These are phyloP conservation scores for Desmodus rotundus DNA, from an alignment of 2,113 vertebrate species.

Conservation along the genomic window DNA sequence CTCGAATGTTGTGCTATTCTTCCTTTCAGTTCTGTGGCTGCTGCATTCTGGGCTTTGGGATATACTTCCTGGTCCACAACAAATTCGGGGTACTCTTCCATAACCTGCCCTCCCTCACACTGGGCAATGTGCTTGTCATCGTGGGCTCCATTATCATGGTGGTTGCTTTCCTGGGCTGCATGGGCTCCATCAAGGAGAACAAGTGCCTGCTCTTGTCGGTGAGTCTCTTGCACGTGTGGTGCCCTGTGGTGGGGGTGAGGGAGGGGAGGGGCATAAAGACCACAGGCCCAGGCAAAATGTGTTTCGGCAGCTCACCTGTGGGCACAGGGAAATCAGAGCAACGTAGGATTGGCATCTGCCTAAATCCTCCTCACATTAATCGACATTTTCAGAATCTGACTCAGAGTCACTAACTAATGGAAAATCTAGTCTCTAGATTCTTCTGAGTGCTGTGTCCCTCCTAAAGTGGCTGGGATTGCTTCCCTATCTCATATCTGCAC, in stretches of 20 bases:
- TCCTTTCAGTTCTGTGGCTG: slow-evolving; percentile 83
- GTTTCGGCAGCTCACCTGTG: neutral
- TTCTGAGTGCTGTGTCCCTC: neutral
- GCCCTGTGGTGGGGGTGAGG: neutral
- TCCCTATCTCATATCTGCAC: neutral
- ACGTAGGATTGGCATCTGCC: neutral
- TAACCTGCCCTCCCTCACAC: slow-evolving; percentile 71
- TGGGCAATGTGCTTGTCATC: slow-evolving; percentile 82
- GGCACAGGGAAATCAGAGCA: neutral
- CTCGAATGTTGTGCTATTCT: neutral
- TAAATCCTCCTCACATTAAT: neutral
- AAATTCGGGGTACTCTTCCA: slow-evolving; percentile 75
- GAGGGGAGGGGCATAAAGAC: neutral
- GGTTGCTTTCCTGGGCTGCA: slow-evolving; percentile 90
- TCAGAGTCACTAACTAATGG: neutral
- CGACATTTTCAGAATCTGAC: neutral
- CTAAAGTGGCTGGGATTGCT: neutral
- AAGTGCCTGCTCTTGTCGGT: slow-evolving; percentile 90
- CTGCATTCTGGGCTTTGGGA: slow-evolving; percentile 80
- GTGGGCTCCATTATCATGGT: slow-evolving; percentile 88
- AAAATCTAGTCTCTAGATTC: neutral
- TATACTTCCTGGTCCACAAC: slow-evolving; percentile 77
- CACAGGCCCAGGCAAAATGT: neutral
- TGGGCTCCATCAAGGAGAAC: slow-evolving; percentile 91
- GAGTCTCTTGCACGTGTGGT: neutral